Evolutionary conservation across 1,140 invertebrate species (phyloP).

Genomic region (Melanaphis sacchari): DNA sequence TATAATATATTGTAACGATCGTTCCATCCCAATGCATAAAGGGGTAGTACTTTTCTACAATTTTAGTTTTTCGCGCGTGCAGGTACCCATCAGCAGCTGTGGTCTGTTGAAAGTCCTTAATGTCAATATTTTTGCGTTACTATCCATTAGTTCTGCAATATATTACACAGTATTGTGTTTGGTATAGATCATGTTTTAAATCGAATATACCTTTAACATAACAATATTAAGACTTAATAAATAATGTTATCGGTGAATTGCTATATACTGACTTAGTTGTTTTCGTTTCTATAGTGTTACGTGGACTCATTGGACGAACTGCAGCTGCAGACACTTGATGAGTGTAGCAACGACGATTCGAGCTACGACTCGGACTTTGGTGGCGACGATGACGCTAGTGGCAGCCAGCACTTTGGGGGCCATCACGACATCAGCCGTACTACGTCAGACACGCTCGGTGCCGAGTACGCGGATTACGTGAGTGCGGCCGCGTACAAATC

Average conservation of each 20-base stretch:
- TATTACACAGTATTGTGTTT: not conserved
- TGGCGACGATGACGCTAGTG: constrained; percentile 67
- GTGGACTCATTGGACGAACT: constrained; percentile 59
- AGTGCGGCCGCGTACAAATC: constrained; percentile 64
- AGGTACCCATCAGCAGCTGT: not conserved
- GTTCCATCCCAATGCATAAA: not conserved
- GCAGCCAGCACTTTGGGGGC: constrained; percentile 61
- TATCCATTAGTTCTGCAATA: not conserved
- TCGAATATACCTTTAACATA: not conserved
- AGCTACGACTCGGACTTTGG: constrained; percentile 88
- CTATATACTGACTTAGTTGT: not conserved
- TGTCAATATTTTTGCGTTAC: not conserved
- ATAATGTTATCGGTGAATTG: not conserved
- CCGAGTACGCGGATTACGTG: constrained; percentile 82
- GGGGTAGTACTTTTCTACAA: not conserved
- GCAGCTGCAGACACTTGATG: constrained; percentile 27
- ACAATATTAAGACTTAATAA: not conserved
- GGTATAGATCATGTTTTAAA: not conserved
- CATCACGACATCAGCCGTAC: constrained; percentile 79
- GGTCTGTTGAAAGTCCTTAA: not conserved
- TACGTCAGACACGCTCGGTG: constrained; percentile 80
- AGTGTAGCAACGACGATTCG: constrained; percentile 75
- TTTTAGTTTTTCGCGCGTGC: not conserved
- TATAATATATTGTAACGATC: not conserved
- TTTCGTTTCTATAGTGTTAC: constrained; percentile 58